Conservation (phyloP, 2,113 vertebrate species). For the Quiscalus mexicanus region DNA sequence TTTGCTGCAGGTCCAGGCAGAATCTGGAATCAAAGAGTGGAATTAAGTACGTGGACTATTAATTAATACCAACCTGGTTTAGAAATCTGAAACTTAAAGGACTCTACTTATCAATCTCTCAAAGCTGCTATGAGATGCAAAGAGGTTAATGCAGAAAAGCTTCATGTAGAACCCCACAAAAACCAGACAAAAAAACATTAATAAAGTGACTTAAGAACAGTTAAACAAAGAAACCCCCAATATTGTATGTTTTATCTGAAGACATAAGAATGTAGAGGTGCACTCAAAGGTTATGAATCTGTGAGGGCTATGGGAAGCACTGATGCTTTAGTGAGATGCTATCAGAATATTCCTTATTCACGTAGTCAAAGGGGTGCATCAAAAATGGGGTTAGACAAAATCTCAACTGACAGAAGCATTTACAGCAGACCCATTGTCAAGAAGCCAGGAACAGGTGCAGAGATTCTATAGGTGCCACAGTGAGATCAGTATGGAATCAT, state of each 20-base stretch:
- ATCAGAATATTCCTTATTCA: neutral
- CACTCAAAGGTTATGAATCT: neutral
- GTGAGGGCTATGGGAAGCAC: neutral
- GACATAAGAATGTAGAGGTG: neutral
- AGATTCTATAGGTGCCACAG: neutral
- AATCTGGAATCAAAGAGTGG: constrained; percentile 39
- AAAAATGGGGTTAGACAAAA: neutral
- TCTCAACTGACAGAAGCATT: neutral
- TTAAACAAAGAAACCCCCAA: neutral
- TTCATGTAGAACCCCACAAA: neutral
- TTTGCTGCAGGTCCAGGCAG: neutral
- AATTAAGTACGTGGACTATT: neutral
- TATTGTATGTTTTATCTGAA: neutral
- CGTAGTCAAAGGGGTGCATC: neutral
- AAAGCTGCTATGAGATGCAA: neutral
- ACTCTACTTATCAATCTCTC: neutral
- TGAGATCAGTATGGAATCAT: neutral
- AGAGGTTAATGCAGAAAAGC: neutral
- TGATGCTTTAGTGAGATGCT: neutral
- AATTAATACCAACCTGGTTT: neutral
- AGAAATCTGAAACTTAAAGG: neutral
- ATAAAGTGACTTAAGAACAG: neutral
- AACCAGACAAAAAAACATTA: neutral
- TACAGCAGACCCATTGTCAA: neutral
- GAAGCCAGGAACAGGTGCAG: neutral